These are phyloP conservation scores for Tupaia chinensis DNA, from an alignment of 2,113 vertebrate species.

Conservation along the genomic window DNA sequence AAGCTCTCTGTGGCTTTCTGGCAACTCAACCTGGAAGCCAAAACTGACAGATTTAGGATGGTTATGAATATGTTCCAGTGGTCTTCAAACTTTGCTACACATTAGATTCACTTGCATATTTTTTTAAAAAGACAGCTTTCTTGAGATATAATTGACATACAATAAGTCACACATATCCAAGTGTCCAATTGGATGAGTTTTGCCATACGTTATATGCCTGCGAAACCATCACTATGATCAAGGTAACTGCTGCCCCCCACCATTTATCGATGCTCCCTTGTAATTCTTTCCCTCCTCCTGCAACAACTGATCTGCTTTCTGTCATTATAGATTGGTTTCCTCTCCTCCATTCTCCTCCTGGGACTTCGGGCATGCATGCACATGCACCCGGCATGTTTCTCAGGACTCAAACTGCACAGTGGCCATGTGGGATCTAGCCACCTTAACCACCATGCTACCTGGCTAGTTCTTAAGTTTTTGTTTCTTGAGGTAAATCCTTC, in stretches of 20 bases:
- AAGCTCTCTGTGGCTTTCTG: neutral
- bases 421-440: no score
- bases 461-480: neutral
- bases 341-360: neutral
- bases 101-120: neutral
- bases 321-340: neutral
- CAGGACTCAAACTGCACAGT: no score
- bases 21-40: neutral
- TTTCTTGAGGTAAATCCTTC: constrained; percentile 11
- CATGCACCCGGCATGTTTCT: no score
- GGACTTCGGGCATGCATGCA: no score
- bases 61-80: neutral
- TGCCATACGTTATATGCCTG: neutral
- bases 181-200: neutral
- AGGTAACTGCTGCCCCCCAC: neutral
- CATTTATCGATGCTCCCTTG: neutral
- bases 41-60: neutral
- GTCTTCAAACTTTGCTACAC: neutral
- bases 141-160: neutral
- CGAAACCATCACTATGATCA: constrained; percentile 6
- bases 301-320: constrained; percentile 8
- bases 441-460: no score
- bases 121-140: neutral
- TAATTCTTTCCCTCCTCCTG: neutral
- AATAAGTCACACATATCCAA: neutral